Evolutionary conservation across 2,888 invertebrate species (phyloP).

Genomic region (Nemotelus nigrinus): DNA sequence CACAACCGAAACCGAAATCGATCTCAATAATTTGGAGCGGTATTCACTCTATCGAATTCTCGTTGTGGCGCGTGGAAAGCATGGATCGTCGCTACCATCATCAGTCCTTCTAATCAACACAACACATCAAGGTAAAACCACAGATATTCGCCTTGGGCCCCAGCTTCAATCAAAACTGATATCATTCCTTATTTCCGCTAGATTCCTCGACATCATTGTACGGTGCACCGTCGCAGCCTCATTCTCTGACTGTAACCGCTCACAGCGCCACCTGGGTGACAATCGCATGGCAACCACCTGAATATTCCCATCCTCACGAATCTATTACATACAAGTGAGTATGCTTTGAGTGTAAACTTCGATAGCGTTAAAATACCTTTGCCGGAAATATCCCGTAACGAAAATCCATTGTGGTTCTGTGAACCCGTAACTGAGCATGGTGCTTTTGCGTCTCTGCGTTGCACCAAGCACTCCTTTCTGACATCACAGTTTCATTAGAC

Average conservation of each 20-base stretch:
- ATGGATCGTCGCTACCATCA: conserved; percentile 84
- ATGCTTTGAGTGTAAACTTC: neutral
- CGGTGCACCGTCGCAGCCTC: conserved; percentile 83
- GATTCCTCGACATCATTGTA: conserved; percentile 64
- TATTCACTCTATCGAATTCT: conserved; percentile 81
- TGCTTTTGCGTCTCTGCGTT: too few species aligned
- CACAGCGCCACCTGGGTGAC: conserved; percentile 86
- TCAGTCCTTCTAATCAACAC: conserved; percentile 81
- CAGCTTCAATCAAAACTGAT: neutral
- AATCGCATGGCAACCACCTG: conserved; percentile 86
- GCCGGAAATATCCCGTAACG: too few species aligned
- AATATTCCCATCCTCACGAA: conserved; percentile 82
- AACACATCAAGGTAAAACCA: conserved; percentile 67
- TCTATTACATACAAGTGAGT: conserved; percentile 78
- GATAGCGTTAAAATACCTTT: neutral
- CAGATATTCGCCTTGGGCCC: neutral
- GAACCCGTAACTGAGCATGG: too few species aligned
- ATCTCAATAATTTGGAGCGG: conserved; percentile 72
- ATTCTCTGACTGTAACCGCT: conserved; percentile 79
- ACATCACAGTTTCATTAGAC: too few species aligned
- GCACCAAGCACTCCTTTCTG: too few species aligned
- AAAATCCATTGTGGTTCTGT: too few species aligned
- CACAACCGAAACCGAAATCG: conserved; percentile 72
- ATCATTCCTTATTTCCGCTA: conserved; percentile 42
- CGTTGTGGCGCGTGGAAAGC: conserved; percentile 79